phyloP scores from a whole-genome alignment of 2,888 invertebrate genomes.

The Andrena camellia region DNA sequence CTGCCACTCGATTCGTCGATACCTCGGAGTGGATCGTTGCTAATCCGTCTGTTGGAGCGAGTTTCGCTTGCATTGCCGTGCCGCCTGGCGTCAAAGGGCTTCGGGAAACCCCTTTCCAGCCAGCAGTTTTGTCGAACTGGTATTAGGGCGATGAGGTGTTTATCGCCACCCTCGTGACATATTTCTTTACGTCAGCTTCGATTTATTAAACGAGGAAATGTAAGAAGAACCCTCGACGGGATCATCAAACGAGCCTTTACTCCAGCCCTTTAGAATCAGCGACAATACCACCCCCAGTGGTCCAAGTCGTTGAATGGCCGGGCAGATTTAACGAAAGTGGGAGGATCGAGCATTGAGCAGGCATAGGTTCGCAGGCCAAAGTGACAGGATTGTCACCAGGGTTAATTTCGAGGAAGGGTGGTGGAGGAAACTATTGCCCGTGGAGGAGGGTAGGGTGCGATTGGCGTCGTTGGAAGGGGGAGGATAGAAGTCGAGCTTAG shows the following conservation, averaged over 20 bases:
- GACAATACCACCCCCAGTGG: no score
- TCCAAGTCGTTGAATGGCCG: no score
- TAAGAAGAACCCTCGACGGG: background rate
- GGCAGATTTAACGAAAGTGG: no score
- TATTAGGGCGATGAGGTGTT: constrained; percentile 29
- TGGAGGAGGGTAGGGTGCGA: constrained; percentile 39
- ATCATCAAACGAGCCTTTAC: background rate
- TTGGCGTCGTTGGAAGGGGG: constrained; percentile 57
- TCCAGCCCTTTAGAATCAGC: no score
- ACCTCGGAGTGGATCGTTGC: constrained; percentile 24
- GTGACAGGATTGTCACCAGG: background rate
- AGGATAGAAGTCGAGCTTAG: constrained; percentile 66
- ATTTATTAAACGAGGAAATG: constrained; percentile 7
- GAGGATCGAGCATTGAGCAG: no score
- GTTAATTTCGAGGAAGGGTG: constrained; percentile 12
- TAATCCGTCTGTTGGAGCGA: constrained; percentile 7
- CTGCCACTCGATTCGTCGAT: constrained; percentile 33
- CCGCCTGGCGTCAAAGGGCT: constrained; percentile 21
- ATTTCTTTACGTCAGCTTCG: background rate
- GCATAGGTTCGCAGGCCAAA: no score
- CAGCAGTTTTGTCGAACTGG: background rate
- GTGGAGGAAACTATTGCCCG: constrained; percentile 66
- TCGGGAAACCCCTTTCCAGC: constrained; percentile 29
- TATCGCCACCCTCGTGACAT: constrained; percentile 16
- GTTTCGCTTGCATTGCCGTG: constrained; percentile 23